Evolutionary conservation across 2,113 vertebrate genomes (phyloP).

Genomic region (Budorcas taxicolor): DNA sequence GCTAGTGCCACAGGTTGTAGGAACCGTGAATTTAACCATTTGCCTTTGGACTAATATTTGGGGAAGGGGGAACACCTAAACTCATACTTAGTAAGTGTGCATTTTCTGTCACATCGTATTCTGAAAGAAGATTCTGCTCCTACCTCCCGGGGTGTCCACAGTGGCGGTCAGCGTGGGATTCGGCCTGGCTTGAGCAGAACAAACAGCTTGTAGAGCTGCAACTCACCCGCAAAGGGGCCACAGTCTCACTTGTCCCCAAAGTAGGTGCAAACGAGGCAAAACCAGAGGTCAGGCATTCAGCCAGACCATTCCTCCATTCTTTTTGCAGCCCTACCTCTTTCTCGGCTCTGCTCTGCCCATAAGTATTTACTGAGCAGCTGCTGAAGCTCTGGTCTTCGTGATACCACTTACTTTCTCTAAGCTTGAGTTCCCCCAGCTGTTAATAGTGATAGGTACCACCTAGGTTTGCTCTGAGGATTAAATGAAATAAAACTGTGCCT

Average conservation of each 20-base stretch:
- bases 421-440: background rate
- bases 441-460: background rate
- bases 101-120: background rate
- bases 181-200: background rate
- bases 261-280: background rate
- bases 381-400: background rate
- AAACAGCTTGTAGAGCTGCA: background rate
- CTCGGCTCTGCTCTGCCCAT: background rate
- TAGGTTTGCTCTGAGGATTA: background rate
- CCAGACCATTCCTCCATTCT: background rate
- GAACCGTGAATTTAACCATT: background rate
- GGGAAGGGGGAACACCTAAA: background rate
- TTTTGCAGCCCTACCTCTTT: background rate
- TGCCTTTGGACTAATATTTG: background rate
- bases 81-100: background rate
- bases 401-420: background rate
- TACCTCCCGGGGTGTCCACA: background rate
- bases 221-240: background rate
- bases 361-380: background rate
- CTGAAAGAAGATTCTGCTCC: background rate
- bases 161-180: background rate
- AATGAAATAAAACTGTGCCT: background rate
- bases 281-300: background rate
- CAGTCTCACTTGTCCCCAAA: background rate
- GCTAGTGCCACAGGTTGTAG: background rate